Conservation (phyloP, 2,888 invertebrate genomes). For the Leptinotarsa juncta region DNA sequence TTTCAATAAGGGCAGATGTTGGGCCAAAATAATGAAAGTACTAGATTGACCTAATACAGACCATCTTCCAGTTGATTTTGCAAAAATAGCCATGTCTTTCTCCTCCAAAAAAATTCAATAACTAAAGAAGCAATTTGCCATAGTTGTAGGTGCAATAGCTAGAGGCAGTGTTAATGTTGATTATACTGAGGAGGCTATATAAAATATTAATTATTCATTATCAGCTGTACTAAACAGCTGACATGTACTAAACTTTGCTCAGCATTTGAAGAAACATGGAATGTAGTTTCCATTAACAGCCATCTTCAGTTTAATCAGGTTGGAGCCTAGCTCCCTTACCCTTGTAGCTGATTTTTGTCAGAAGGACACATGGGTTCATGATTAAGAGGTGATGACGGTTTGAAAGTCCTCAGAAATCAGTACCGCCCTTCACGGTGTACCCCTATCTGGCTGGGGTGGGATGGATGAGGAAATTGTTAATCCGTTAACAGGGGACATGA, state of each 20-base stretch:
- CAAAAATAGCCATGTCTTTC: slow-evolving; percentile 91
- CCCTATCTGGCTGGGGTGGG: too few relatives aligned
- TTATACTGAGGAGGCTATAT: slow-evolving; percentile 90
- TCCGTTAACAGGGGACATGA: too few relatives aligned
- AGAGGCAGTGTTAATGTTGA: slow-evolving; percentile 91
- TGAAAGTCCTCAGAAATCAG: too few relatives aligned
- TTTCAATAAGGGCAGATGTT: slow-evolving; percentile 83
- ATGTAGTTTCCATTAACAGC: slow-evolving; percentile 68
- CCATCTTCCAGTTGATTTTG: slow-evolving; percentile 94
- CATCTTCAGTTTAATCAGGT: too few relatives aligned
- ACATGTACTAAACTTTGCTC: slow-evolving; percentile 95
- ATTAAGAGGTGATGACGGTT: too few relatives aligned
- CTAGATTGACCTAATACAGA: slow-evolving; percentile 96
- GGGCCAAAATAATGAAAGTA: slow-evolving; percentile 69
- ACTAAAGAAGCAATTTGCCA: slow-evolving; percentile 85
- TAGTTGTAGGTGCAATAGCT: slow-evolving; percentile 97
- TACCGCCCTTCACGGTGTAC: too few relatives aligned
- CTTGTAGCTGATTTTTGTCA: too few relatives aligned
- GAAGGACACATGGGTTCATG: too few relatives aligned
- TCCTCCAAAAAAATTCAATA: slow-evolving; percentile 76
- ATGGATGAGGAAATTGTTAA: too few relatives aligned
- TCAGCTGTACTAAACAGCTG: slow-evolving; percentile 82
- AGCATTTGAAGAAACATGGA: slow-evolving; percentile 96
- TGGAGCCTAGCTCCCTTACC: too few relatives aligned
- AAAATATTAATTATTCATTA: slow-evolving; percentile 95